Percentiles rank a stretch among this genome's conserved stretches.
Conservation (phyloP, 2,113 vertebrate genomes). For the Chlamydotis undulata region DNA sequence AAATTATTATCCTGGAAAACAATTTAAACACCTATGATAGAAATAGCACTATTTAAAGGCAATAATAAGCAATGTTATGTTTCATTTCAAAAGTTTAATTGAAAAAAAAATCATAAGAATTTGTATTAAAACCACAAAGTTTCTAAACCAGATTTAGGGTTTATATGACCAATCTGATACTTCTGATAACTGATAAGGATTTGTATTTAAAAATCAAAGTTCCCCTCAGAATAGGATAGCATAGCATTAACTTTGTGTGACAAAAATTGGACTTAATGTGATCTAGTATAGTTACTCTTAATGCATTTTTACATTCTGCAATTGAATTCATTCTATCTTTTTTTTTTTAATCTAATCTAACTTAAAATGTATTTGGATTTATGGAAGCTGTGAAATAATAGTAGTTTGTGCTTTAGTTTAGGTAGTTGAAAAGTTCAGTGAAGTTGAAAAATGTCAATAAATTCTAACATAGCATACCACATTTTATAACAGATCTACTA, state of each 20-base stretch:
- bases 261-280: neutral
- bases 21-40: neutral
- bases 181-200: neutral
- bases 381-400: neutral
- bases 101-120: neutral
- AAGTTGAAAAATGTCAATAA: neutral
- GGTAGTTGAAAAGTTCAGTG: neutral
- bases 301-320: neutral
- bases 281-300: neutral
- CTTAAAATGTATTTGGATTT: neutral
- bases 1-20: neutral
- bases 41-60: neutral
- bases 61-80: neutral
- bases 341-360: neutral
- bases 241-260: neutral
- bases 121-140: neutral
- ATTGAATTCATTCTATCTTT: neutral
- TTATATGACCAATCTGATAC: too few species aligned
- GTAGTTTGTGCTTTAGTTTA: neutral
- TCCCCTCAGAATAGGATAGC: neutral
- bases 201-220: neutral
- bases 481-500: neutral
- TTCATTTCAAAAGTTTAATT: neutral
- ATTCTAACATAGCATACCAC: neutral
- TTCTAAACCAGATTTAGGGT: too few species aligned